phyloP scores from a whole-genome alignment of 2,113 vertebrate genomes.

The Trogon surrucura region DNA sequence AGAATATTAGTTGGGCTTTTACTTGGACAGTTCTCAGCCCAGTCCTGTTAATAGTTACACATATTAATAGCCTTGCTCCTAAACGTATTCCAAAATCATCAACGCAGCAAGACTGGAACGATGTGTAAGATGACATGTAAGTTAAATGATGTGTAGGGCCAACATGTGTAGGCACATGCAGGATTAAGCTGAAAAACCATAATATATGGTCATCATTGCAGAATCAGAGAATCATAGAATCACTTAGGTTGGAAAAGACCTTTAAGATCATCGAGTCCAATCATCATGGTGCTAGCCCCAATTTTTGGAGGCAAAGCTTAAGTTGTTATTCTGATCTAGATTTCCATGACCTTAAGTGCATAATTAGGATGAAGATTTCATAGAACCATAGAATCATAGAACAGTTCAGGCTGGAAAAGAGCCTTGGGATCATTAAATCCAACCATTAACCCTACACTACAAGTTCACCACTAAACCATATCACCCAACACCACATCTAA shows the following conservation, averaged over 20 bases:
- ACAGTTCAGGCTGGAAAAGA: too few relatives aligned
- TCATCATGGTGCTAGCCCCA: background rate
- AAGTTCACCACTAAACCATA: too few relatives aligned
- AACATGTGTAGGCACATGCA: background rate
- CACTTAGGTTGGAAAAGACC: too few relatives aligned
- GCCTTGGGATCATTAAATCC: too few relatives aligned
- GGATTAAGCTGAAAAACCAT: background rate
- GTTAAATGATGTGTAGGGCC: background rate
- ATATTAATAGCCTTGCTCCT: background rate
- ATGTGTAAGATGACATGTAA: background rate
- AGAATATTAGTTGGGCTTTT: background rate
- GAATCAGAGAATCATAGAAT: too few relatives aligned
- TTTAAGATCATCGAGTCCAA: background rate
- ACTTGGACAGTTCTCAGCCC: constrained; percentile 4
- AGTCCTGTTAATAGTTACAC: background rate
- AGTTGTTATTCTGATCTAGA: background rate
- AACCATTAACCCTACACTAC: too few relatives aligned
- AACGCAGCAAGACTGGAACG: background rate
- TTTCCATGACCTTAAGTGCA: background rate
- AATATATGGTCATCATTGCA: background rate
- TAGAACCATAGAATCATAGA: too few relatives aligned
- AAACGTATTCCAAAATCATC: background rate
- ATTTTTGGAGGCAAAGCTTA: background rate
- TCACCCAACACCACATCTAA: too few relatives aligned
- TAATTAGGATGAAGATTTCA: background rate